Evolutionary conservation across 1,140 invertebrate species (phyloP).

Genomic region (Bradynema listronoti): DNA sequence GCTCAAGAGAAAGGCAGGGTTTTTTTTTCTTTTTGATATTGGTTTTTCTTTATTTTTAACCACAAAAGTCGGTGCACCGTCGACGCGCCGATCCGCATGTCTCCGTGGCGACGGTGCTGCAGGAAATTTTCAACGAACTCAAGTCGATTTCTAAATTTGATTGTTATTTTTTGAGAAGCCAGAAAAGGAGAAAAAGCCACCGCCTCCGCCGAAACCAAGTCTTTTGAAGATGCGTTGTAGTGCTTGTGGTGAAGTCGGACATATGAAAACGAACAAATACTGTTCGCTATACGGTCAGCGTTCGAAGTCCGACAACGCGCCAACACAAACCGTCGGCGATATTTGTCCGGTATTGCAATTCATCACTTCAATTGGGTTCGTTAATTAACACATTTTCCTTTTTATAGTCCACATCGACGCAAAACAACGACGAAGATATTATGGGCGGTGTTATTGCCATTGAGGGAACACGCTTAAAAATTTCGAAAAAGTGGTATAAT

Average conservation of each 20-base stretch:
- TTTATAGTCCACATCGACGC: not conserved
- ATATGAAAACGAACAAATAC: constrained; percentile 87
- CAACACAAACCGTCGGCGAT: constrained; percentile 44
- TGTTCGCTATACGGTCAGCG: constrained; percentile 80
- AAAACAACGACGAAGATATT: constrained; percentile 4
- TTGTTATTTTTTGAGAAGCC: constrained; percentile 59
- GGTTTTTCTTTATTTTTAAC: too few relatives aligned
- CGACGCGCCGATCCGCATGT: constrained; percentile 91
- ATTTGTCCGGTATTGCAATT: constrained; percentile 27
- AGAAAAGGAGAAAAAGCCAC: constrained; percentile 73
- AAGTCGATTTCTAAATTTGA: constrained; percentile 60
- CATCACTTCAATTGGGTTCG: too few relatives aligned
- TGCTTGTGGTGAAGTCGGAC: constrained; percentile 76
- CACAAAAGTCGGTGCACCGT: constrained; percentile 71
- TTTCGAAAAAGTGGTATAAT: constrained; percentile 43
- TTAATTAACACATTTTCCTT: not conserved
- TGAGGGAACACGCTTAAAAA: constrained; percentile 43
- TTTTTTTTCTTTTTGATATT: not conserved
- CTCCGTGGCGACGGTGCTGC: constrained; percentile 81
- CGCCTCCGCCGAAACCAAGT: constrained; percentile 67
- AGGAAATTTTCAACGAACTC: constrained; percentile 87
- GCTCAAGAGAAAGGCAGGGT: not conserved
- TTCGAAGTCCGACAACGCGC: constrained; percentile 62
- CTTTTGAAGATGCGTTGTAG: constrained; percentile 73
- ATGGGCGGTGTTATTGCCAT: constrained; percentile 34